Evolutionary conservation across 2,113 vertebrate species (phyloP), one percentile per base, ranked within the genome.

Genomic region (Scomber colias): DNA sequence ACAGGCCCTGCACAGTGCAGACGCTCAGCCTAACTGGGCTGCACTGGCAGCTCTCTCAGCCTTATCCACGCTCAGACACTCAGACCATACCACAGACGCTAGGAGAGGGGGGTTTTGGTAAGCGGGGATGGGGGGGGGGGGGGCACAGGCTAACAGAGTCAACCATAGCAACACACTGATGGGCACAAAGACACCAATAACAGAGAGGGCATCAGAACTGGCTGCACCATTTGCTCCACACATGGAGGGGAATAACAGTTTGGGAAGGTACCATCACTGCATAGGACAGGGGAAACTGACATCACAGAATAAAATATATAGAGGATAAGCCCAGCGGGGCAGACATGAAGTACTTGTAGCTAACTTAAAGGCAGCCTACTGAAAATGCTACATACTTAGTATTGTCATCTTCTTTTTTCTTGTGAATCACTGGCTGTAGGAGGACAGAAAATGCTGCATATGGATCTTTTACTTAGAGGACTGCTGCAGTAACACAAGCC

Each of bases 1-100:
- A 93, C 92, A 93, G 91, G 91, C 81, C 88, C 55, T 93, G 92
- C 87, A 93, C 91, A 90, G 87, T 81, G 88, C 90, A 92, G 92
- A 92, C 82, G 75, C 88, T 89, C 77, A 64, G 90, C 80, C 90
- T 94, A 94, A 94, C 90, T 91, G 92, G 93, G 79, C 84, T 85
- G 70, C 84, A 77, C 90, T 79, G 90, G 85, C 93, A 89, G 81
- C 77, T 85, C 87, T 77, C 85, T 69, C 73, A 76, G 84, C 82
- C 86, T 90, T 83, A 82, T 88, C 87, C 83, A 75, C 65, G 27
- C 83, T 69, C 82, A 89, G 81, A 90, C 83, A 75, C 75, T 87
- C 75, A 82, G 90, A 86, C 77, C 73, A 19, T 79, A 90, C 87
- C 92, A 90, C 84, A 81, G 84, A 77, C 53, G 40, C 53, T 21